These are phyloP conservation scores for Scarus forsteni DNA, from an alignment of 2,797 vertebrate species.

Conservation along the genomic window DNA sequence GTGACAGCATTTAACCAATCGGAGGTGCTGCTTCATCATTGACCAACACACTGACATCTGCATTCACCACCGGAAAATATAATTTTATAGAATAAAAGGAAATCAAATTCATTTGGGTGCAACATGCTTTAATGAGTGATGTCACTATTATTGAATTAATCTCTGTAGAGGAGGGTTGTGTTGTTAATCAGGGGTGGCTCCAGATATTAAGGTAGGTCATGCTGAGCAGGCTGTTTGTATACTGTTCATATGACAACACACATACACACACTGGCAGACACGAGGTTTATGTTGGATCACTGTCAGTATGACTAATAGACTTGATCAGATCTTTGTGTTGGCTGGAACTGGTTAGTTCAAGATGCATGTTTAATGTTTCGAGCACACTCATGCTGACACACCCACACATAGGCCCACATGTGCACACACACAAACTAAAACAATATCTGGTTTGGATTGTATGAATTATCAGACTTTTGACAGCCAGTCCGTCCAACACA, in stretches of 20 bases:
- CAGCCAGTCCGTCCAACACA: constrained; percentile 59
- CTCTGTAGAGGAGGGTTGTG: constrained; percentile 19
- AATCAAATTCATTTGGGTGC: constrained; percentile 21
- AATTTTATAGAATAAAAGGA: constrained; percentile 31
- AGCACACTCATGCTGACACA: constrained; percentile 20
- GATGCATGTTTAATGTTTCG: constrained; percentile 61
- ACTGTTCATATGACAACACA: constrained; percentile 46
- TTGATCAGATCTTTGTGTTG: constrained; percentile 59
- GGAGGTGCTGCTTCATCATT: not conserved
- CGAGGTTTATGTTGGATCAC: constrained; percentile 58
- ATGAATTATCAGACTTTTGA: constrained; percentile 62
- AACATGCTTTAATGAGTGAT: constrained; percentile 42
- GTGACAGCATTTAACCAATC: constrained; percentile 7
- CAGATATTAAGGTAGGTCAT: constrained; percentile 27
- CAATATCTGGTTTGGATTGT: constrained; percentile 52
- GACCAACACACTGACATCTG: constrained; percentile 9
- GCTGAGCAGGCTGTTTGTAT: constrained; percentile 51
- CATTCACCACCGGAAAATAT: constrained; percentile 17
- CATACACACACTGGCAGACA: constrained; percentile 22
- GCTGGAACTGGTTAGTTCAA: constrained; percentile 44
- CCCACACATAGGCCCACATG: constrained; percentile 14
- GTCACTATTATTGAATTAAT: constrained; percentile 41
- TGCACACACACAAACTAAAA: constrained; percentile 4
- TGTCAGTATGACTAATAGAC: constrained; percentile 53
- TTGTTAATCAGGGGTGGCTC: constrained; percentile 25